Base-by-base conservation (phyloP, 2,113 vertebrate species). In the Sebastes schlegelii region DNA sequence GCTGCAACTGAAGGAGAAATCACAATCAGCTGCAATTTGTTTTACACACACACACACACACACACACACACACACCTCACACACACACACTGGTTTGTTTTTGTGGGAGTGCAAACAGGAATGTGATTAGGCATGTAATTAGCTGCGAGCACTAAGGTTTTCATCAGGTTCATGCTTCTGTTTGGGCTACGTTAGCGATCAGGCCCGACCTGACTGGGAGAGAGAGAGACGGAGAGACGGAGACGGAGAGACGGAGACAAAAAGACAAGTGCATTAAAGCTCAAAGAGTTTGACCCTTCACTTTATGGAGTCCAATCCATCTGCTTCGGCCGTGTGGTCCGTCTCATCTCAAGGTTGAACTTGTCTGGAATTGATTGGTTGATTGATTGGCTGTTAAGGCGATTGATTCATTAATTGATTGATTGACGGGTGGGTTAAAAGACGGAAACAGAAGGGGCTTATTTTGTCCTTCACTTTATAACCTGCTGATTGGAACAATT, bases 81-180 rank as follows among this genome's bases (percentile, higher is more conserved):
- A 82, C 82, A 43, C 42, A 42, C 12, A 19, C 23, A 7, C n/a
- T 58, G 34, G 71, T 82, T 88, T 89, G 86, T 87, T 88, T 86
- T 61, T 57, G 51, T 76, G 4, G 6, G 5, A 70, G 5, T 19
- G 79, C 64, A 85, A 84, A 89, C 84, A 86, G 83, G 84, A 85
- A 85, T 74, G 62, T 90, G 90, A 91, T 92, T 91, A 87, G 75
- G 40, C n/a, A 16, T 80, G 83, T 88, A 88, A 92, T 92, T 90
- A 90, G 72, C 80, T 85, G 48, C 48, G 46, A 84, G 79, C 46
- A 4, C 73, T 58, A 8, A 74, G 42, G 19, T 83, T 86, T 81
- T 82, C 77, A 58, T 76, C 45, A 85, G 64, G 77, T 86, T 79
- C 60, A 14, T 62, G 60, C 45, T 74, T 74, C 62, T 82, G 76